A percentile compares a stretch with the other conserved stretches of the same genome.
phyloP scores from a whole-genome alignment of 2,113 vertebrate species.

The Ascaphus truei region DNA sequence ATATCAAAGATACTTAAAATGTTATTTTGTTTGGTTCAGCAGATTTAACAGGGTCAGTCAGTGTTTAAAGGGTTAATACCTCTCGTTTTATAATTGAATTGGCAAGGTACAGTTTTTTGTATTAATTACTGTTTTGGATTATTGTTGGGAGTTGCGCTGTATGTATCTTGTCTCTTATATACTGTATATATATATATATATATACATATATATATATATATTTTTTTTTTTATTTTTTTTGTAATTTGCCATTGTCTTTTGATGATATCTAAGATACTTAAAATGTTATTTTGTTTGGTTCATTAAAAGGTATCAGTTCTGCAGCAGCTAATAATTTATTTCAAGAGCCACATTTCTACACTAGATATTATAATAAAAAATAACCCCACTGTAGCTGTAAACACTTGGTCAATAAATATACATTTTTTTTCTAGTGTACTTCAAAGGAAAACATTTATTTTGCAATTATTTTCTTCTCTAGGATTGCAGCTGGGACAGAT shows the following conservation, averaged over 20 bases:
- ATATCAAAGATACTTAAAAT: too few species aligned
- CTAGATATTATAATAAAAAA: slow-evolving; percentile 12
- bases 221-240: background rate
- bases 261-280: too few species aligned
- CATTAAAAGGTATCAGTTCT: background rate
- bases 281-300: background rate
- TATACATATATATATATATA: background rate
- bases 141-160: too few species aligned
- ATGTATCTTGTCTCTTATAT: too few species aligned
- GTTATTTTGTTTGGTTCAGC: too few species aligned
- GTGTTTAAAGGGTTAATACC: too few species aligned
- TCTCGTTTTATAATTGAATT: too few species aligned
- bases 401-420: slow-evolving; percentile 23
- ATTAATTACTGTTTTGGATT: too few species aligned
- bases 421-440: slow-evolving; percentile 23
- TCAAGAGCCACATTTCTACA: background rate
- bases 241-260: too few species aligned
- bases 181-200: background rate
- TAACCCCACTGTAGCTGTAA: slow-evolving; percentile 12
- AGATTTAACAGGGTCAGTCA: too few species aligned
- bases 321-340: background rate
- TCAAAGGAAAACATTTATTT: slow-evolving; percentile 36
- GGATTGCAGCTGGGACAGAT: slow-evolving; percentile 20
- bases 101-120: too few species aligned
- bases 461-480: slow-evolving; percentile 26